These are phyloP conservation scores for Rhagium mordax DNA, from an alignment of 2,888 invertebrate genomes.

Conservation along the genomic window DNA sequence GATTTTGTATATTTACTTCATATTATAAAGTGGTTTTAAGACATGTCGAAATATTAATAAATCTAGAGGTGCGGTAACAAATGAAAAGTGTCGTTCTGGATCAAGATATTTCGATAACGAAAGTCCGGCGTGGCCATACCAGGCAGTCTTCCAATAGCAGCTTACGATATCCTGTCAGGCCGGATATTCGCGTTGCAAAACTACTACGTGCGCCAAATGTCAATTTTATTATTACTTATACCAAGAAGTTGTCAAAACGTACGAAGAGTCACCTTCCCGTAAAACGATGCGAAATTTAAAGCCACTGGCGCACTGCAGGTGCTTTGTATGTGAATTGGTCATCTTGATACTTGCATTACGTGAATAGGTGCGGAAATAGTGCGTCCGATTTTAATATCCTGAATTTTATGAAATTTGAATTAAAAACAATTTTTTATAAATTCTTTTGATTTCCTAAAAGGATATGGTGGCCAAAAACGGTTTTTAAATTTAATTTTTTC, in stretches of 20 bases:
- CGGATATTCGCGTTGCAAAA: conserved; percentile 31
- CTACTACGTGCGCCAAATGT: conserved; percentile 32
- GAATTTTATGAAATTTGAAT: no score
- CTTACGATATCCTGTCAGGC: conserved; percentile 29
- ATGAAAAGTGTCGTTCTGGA: conserved; percentile 35
- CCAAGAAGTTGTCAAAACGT: conserved; percentile 18
- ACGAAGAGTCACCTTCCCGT: background rate
- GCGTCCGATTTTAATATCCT: no score
- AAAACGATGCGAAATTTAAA: background rate
- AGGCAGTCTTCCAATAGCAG: conserved; percentile 6
- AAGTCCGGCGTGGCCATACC: conserved; percentile 11
- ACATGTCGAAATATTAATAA: conserved; percentile 16
- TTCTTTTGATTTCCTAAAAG: no score
- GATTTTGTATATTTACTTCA: background rate
- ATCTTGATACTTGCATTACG: no score
- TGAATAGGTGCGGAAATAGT: no score
- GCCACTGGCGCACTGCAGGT: background rate
- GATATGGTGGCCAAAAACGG: no score
- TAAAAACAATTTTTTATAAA: no score
- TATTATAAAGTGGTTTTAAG: background rate
- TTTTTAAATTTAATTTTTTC: no score
- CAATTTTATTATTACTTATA: conserved; percentile 13
- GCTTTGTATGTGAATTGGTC: background rate
- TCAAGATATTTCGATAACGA: conserved; percentile 32
- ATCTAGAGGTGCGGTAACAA: conserved; percentile 27